Conservation (phyloP, 2,797 vertebrate species). For the Sebastes paucispinis region DNA sequence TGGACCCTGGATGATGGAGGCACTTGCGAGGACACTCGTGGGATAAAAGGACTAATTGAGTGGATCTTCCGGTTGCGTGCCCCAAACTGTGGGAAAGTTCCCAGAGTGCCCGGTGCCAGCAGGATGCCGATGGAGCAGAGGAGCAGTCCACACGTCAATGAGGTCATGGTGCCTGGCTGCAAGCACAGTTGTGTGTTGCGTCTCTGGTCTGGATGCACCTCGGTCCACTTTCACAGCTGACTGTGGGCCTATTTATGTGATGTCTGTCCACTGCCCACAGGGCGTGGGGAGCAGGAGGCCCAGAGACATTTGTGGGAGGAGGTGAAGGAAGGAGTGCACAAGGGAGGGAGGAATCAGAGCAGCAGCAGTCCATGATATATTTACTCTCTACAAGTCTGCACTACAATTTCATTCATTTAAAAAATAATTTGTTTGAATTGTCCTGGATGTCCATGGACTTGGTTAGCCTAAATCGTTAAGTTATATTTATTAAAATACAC, state of each 20-base stretch:
- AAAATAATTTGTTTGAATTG: not conserved
- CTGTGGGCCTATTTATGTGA: constrained; percentile 50
- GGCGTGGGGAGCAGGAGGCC: constrained; percentile 47
- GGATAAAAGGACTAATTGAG: constrained; percentile 8
- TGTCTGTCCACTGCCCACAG: constrained; percentile 1
- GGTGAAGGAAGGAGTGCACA: not conserved
- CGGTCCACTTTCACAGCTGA: not conserved
- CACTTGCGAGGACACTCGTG: constrained; percentile 16
- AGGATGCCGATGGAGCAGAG: constrained; percentile 53
- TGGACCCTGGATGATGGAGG: not conserved
- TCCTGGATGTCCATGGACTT: not conserved
- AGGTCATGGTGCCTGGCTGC: constrained; percentile 59
- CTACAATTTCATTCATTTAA: not conserved
- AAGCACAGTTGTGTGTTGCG: not conserved
- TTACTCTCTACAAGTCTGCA: not conserved
- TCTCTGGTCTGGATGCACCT: not conserved
- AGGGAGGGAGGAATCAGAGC: not conserved
- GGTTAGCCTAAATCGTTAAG: too few relatives aligned
- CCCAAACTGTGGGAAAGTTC: constrained; percentile 55
- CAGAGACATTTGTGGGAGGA: not conserved
- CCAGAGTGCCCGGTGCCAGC: constrained; percentile 58
- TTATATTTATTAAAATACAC: too few relatives aligned
- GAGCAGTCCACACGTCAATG: constrained; percentile 41
- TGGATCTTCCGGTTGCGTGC: constrained; percentile 48
- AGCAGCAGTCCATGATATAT: too few relatives aligned